Percentiles rank a stretch among this genome's conserved stretches.
Evolutionary conservation across 2,797 vertebrate genomes (phyloP).

Genomic region (Malurus splendens): DNA sequence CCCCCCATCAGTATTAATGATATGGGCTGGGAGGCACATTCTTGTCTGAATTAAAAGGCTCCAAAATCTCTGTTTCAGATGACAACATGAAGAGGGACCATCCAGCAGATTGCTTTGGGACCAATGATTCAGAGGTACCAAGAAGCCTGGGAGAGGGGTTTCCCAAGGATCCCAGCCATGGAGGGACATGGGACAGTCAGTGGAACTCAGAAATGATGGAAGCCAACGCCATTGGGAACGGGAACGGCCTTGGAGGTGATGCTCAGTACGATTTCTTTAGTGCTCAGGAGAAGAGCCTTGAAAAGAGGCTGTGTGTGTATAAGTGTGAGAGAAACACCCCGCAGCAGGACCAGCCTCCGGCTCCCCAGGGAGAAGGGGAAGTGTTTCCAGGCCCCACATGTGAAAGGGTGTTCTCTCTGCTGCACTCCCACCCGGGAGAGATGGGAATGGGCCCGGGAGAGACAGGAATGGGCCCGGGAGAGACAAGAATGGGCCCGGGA

Average conservation of each 20-base stretch:
- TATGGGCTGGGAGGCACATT: not conserved
- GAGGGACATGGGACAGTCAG: not conserved
- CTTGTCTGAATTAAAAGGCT: not conserved
- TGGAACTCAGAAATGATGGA: slow-evolving; percentile 4
- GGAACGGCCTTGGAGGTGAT: not conserved
- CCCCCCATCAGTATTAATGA: not conserved
- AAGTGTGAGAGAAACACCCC: not conserved
- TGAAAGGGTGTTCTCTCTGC: slow-evolving; percentile 42
- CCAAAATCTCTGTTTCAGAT: not conserved
- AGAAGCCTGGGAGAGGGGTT: not conserved
- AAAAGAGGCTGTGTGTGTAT: not conserved
- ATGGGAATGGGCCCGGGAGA: not conserved
- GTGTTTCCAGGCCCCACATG: not conserved
- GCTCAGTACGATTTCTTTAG: not conserved
- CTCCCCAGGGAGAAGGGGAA: not conserved
- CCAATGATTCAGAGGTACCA: not conserved
- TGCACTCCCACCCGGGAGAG: not conserved
- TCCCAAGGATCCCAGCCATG: not conserved
- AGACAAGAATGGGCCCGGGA: not conserved
- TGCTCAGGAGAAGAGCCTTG: not conserved
- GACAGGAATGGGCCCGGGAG: not conserved
- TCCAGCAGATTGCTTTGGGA: not conserved
- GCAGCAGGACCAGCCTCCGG: not conserved
- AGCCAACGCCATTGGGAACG: accelerated
- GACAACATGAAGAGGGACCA: not conserved